Evolutionary conservation across 1,140 invertebrate genomes (phyloP).

Genomic region (Saccostrea glomerata): DNA sequence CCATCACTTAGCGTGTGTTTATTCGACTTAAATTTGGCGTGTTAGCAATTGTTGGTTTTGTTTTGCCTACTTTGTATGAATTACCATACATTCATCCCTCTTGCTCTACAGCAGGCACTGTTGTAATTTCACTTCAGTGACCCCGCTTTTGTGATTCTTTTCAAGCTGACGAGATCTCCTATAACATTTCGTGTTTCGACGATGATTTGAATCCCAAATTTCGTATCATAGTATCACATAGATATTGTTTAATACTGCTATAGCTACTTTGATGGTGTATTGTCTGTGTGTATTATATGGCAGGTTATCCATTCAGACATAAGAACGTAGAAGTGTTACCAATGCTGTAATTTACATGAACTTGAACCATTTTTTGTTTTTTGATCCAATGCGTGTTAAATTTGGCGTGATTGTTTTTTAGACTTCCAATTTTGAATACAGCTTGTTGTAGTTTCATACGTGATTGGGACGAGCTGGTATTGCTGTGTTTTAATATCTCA

Average conservation of each 20-base stretch:
- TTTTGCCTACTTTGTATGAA: constrained; percentile 17
- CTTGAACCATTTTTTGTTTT: neutral
- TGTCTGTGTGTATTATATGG: neutral
- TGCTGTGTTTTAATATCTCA: too few relatives aligned
- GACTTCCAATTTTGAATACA: neutral
- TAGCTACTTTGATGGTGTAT: constrained; percentile 5
- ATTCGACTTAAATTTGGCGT: constrained; percentile 30
- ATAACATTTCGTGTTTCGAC: constrained; percentile 13
- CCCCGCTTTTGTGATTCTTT: neutral
- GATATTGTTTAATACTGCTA: neutral
- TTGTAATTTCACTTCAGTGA: constrained; percentile 1
- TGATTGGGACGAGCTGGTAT: neutral
- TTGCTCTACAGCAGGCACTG: neutral
- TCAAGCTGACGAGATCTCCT: constrained; percentile 13
- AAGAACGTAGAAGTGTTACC: neutral
- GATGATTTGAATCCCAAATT: neutral
- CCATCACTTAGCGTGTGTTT: constrained; percentile 33
- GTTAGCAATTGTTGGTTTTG: constrained; percentile 35
- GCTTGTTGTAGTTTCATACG: neutral
- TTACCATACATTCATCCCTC: neutral
- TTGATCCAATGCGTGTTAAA: neutral
- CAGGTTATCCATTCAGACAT: neutral
- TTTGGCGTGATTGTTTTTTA: constrained; percentile 3
- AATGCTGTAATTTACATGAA: neutral
- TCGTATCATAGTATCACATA: neutral